Percentiles rank a stretch among this genome's conserved stretches.
These are phyloP conservation scores for Nothobranchius kuhntae DNA, from an alignment of 2,113 vertebrate species.

Conservation along the genomic window DNA sequence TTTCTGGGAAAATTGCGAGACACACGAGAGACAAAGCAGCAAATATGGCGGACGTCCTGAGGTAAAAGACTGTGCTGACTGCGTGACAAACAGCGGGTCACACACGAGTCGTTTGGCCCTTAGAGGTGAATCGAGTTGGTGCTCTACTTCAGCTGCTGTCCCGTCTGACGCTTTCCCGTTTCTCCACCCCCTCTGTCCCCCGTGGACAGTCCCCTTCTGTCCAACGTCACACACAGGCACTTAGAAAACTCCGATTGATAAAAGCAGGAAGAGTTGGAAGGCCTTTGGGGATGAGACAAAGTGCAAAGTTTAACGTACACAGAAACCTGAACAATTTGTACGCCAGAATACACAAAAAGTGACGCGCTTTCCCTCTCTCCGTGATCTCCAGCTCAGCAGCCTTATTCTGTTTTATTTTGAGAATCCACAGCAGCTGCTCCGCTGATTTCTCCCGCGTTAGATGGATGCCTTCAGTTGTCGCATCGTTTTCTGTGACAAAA, in stretches of 20 bases:
- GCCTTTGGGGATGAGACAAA: background rate
- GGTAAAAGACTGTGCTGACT: too few species aligned
- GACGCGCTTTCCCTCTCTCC: background rate
- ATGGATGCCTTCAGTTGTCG: background rate
- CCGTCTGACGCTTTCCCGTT: background rate
- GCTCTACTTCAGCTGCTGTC: slow-evolving; percentile 45
- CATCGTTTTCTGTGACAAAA: background rate
- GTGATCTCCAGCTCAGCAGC: background rate
- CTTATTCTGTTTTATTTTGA: slow-evolving; percentile 30
- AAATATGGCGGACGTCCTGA: too few species aligned
- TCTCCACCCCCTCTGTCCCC: slow-evolving; percentile 18
- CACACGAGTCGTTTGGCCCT: background rate
- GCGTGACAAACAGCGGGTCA: background rate
- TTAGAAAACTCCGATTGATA: slow-evolving; percentile 29
- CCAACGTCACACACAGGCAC: slow-evolving; percentile 43
- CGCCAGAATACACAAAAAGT: slow-evolving; percentile 4
- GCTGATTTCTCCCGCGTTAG: slow-evolving; percentile 18
- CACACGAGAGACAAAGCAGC: too few species aligned
- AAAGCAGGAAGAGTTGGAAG: background rate
- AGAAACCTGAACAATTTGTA: slow-evolving; percentile 17
- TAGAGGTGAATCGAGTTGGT: slow-evolving; percentile 27
- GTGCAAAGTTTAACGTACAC: slow-evolving; percentile 34
- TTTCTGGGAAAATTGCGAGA: too few species aligned
- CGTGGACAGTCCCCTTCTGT: slow-evolving; percentile 36
- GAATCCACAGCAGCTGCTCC: slow-evolving; percentile 31